These are phyloP conservation scores for Sinella curviseta DNA, from an alignment of 1,140 invertebrate species.

Conservation along the genomic window DNA sequence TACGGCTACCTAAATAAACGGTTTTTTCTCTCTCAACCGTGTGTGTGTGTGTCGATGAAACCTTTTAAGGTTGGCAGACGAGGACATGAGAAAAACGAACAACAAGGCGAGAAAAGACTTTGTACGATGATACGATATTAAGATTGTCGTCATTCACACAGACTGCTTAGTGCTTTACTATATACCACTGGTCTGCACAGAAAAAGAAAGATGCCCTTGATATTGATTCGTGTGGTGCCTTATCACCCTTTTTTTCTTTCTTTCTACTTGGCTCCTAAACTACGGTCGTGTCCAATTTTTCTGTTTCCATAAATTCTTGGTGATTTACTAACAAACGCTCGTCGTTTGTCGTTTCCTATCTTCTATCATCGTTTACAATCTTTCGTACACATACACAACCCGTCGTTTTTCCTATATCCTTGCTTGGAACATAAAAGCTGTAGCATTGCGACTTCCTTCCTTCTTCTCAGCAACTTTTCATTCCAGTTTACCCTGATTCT, in stretches of 20 bases:
- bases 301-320: constrained; percentile 13
- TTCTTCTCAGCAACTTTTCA: not conserved
- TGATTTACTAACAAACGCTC: not conserved
- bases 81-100: no score
- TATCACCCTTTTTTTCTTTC: not conserved
- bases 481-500: not conserved
- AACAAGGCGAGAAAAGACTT: no score
- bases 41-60: not conserved
- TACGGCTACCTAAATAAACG: not conserved
- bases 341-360: not conserved
- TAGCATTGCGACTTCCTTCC: no score
- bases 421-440: no score
- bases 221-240: not conserved
- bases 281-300: not conserved
- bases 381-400: not conserved
- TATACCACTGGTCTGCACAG: no score
- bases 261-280: not conserved
- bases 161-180: no score
- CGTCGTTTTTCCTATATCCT: no score
- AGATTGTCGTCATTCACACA: constrained; percentile 2
- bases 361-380: not conserved
- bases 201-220: no score
- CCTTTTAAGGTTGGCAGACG: no score
- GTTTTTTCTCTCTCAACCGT: not conserved
- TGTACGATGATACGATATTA: no score